These are phyloP conservation scores for Datnioides undecimradiatus DNA, from an alignment of 2,113 vertebrate species.

Conservation along the genomic window DNA sequence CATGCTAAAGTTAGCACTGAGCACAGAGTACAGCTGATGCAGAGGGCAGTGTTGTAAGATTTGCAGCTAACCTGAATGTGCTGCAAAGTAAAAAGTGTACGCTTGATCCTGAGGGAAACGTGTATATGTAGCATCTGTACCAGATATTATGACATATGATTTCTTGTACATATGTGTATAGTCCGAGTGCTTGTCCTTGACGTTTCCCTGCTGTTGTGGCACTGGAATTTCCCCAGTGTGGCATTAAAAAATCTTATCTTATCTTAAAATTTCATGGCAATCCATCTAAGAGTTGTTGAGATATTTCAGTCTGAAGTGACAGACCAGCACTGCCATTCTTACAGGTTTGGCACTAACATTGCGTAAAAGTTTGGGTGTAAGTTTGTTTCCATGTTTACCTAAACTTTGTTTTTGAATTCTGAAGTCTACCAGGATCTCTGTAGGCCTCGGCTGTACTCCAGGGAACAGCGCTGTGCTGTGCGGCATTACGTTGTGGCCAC, in stretches of 20 bases:
- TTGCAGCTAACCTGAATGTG: no score
- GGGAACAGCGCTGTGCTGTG: no score
- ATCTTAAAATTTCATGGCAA: neutral
- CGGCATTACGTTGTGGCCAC: neutral
- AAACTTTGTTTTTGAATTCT: neutral
- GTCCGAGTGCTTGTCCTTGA: no score
- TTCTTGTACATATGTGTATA: no score
- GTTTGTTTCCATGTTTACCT: neutral
- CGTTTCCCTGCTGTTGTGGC: no score
- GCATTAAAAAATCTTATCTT: no score
- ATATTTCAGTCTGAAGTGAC: neutral
- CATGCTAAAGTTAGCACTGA: no score
- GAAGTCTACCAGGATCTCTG: neutral
- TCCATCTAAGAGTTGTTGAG: neutral
- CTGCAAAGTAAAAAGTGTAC: no score
- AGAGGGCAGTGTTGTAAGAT: no score
- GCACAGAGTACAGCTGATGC: no score
- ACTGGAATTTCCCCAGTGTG: no score
- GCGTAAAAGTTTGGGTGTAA: neutral
- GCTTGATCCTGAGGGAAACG: neutral
- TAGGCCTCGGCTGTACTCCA: no score
- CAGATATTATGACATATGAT: neutral
- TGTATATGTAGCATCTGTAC: neutral
- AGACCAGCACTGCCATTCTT: neutral
- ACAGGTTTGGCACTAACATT: neutral